Conservation (phyloP, 2,888 invertebrate species). For the Heteromurus nitidus region DNA sequence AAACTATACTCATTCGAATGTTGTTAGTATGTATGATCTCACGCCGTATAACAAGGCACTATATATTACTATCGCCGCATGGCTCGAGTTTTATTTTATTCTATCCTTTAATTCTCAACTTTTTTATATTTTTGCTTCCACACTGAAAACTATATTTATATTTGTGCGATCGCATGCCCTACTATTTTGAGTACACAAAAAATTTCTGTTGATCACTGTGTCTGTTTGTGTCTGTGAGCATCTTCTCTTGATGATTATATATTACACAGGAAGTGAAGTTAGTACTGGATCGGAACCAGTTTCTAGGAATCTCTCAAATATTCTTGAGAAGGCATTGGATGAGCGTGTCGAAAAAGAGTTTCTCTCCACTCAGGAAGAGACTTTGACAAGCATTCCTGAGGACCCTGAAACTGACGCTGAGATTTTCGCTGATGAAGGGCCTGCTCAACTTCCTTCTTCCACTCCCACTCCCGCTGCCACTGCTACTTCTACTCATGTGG, state of each 20-base stretch:
- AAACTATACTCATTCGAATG: too few relatives aligned
- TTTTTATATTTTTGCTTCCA: too few relatives aligned
- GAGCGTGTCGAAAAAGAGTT: conserved; percentile 66
- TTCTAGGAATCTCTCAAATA: conserved; percentile 61
- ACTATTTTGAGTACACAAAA: too few relatives aligned
- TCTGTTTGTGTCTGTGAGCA: conserved; percentile 50
- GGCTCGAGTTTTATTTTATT: too few relatives aligned
- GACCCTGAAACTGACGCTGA: conserved; percentile 62
- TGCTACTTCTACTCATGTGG: conserved; percentile 35
- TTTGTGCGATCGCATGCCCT: too few relatives aligned
- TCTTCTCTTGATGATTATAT: conserved; percentile 56
- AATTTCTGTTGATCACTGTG: conserved; percentile 55
- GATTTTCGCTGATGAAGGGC: conserved; percentile 49
- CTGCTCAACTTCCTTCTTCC: conserved; percentile 52
- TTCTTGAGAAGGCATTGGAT: conserved; percentile 60
- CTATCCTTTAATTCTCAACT: too few relatives aligned
- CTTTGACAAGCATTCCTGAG: conserved; percentile 65
- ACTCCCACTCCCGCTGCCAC: neutral
- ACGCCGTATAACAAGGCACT: too few relatives aligned
- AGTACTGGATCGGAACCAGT: conserved; percentile 59
- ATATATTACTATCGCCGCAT: too few relatives aligned
- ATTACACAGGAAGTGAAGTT: conserved; percentile 57
- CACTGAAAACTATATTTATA: too few relatives aligned
- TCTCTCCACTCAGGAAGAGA: conserved; percentile 65
- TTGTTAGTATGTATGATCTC: too few relatives aligned